Evolutionary conservation across 2,888 invertebrate genomes (phyloP).

Genomic region (Nymphalis c-album): DNA sequence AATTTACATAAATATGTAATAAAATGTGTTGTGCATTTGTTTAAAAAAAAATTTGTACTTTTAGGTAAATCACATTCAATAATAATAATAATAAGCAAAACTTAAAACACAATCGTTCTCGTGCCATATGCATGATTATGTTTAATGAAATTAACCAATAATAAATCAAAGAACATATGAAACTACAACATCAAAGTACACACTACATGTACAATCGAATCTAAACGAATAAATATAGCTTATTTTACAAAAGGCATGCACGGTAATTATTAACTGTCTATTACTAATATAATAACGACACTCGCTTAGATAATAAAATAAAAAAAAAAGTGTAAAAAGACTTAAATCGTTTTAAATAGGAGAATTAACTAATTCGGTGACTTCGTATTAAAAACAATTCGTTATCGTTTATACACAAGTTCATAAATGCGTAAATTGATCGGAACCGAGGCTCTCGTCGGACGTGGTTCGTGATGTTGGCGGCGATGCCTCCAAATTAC

Average conservation of each 20-base stretch:
- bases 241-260: slow-evolving; percentile 9
- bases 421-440: slow-evolving; percentile 69
- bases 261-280: not conserved
- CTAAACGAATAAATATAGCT: slow-evolving; percentile 1
- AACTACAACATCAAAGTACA: not conserved
- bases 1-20: not conserved
- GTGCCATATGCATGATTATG: not conserved
- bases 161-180: not conserved
- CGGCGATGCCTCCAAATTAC: slow-evolving; percentile 78
- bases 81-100: slow-evolving; percentile 17
- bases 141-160: slow-evolving; percentile 5
- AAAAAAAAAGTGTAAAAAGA: not conserved
- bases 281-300: not conserved
- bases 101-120: slow-evolving; percentile 4
- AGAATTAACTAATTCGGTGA: not conserved
- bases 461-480: slow-evolving; percentile 78
- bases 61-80: slow-evolving; percentile 33
- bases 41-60: slow-evolving; percentile 32
- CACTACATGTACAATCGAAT: slow-evolving; percentile 1
- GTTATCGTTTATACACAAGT: slow-evolving; percentile 13
- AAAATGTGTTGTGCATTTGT: not conserved
- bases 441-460: slow-evolving; percentile 65
- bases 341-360: not conserved
- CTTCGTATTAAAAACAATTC: not conserved
- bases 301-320: not conserved